Evolutionary conservation across 2,888 invertebrate genomes (phyloP).

Genomic region (Eupithecia tripunctaria): DNA sequence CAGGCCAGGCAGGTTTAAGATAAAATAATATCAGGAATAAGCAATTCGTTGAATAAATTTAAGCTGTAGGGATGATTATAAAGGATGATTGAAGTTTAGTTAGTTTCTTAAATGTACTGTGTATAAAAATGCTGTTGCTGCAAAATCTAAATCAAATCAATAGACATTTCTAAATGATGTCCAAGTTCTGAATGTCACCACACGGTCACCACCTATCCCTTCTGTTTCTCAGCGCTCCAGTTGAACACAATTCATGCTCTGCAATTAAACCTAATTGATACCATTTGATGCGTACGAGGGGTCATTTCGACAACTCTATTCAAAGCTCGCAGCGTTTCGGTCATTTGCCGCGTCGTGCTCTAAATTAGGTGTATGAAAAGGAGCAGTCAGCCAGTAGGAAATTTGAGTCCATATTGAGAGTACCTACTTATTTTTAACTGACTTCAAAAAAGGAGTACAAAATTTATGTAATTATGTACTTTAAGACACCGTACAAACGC

Average conservation of each 20-base stretch:
- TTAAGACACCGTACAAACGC: neutral
- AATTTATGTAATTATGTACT: neutral
- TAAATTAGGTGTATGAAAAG: neutral
- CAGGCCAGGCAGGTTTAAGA: neutral
- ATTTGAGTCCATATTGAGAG: neutral
- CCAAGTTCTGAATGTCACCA: neutral
- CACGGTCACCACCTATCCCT: neutral
- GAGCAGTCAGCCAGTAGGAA: neutral
- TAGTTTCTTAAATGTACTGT: no score
- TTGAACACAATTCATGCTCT: conserved; percentile 26
- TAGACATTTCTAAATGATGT: neutral
- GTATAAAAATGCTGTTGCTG: no score
- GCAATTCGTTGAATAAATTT: conserved; percentile 2
- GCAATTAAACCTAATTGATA: conserved; percentile 75
- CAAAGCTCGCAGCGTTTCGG: conserved; percentile 5
- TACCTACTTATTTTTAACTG: no score
- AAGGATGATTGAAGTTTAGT: no score
- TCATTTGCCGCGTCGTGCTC: neutral
- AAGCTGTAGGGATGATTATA: no score
- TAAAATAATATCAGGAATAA: conserved; percentile 1
- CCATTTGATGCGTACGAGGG: conserved; percentile 59
- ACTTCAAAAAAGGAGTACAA: no score
- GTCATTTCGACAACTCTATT: conserved; percentile 41
- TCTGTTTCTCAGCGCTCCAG: conserved; percentile 7
- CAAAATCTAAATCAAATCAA: no score